phyloP scores from a whole-genome alignment of 1,140 invertebrate species.

The Probaryconus sp. region DNA sequence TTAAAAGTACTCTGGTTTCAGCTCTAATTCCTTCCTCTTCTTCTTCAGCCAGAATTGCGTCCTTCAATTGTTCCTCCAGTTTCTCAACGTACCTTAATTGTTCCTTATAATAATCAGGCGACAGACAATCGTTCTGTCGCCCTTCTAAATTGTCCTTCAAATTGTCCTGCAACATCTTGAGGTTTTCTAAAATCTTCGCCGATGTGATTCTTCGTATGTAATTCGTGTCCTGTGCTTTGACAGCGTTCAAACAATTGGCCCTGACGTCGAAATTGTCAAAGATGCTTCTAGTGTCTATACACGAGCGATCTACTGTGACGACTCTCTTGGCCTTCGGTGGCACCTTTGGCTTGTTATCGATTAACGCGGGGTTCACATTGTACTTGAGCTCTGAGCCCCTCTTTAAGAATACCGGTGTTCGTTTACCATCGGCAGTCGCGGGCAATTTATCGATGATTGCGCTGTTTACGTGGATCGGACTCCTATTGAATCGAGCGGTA shows the following conservation, averaged over 20 bases:
- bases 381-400: slow-evolving; percentile 51
- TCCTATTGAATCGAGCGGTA: slow-evolving; percentile 58
- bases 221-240: slow-evolving; percentile 15
- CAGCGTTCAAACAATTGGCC: background rate
- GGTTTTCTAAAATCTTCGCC: slow-evolving; percentile 66
- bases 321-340: slow-evolving; percentile 64
- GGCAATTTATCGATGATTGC: slow-evolving; percentile 71
- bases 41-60: slow-evolving; percentile 68
- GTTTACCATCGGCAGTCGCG: slow-evolving; percentile 25
- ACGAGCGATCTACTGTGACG: slow-evolving; percentile 72
- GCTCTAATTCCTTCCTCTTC: slow-evolving; percentile 59
- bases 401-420: slow-evolving; percentile 37
- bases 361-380: slow-evolving; percentile 72
- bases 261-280: slow-evolving; percentile 68
- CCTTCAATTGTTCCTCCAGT: slow-evolving; percentile 70
- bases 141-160: slow-evolving; percentile 66
- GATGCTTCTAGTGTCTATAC: slow-evolving; percentile 74
- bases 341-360: slow-evolving; percentile 68
- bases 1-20: too few relatives aligned
- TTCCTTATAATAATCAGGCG: slow-evolving; percentile 82
- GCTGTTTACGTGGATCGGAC: slow-evolving; percentile 69
- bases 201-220: slow-evolving; percentile 61
- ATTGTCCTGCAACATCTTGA: slow-evolving; percentile 66
- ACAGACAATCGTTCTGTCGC: slow-evolving; percentile 80
- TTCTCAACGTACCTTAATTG: slow-evolving; percentile 84